A percentile compares a stretch with the other conserved stretches of the same genome.
These are phyloP conservation scores for Pseudococcus longispinus DNA, from an alignment of 2,888 invertebrate species.

Conservation along the genomic window DNA sequence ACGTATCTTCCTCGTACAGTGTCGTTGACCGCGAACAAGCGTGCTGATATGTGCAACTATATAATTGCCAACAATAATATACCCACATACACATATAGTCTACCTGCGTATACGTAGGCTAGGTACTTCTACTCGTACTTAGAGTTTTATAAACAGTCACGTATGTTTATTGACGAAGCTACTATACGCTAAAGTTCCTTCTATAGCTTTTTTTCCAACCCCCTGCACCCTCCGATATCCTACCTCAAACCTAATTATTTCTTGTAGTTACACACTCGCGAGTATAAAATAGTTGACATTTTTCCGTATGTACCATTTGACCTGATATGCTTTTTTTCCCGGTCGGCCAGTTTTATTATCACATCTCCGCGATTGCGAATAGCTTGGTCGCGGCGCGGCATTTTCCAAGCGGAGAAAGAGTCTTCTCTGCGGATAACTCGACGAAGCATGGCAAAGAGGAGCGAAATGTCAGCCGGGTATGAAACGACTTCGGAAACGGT, in stretches of 20 bases:
- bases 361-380: neutral
- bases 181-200: neutral
- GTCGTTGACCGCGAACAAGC: slow-evolving; percentile 40
- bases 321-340: neutral
- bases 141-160: slow-evolving; percentile 29
- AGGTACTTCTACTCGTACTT: too few relatives aligned
- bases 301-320: neutral
- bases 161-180: slow-evolving; percentile 44
- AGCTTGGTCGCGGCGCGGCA: neutral
- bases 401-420: neutral
- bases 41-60: slow-evolving; percentile 41
- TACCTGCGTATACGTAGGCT: neutral
- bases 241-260: slow-evolving; percentile 4
- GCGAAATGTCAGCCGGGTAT: neutral
- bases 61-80: slow-evolving; percentile 36
- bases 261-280: neutral
- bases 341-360: neutral
- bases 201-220: neutral
- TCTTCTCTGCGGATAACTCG: too few relatives aligned
- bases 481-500: neutral
- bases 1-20: slow-evolving; percentile 12
- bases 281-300: slow-evolving; percentile 39
- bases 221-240: neutral
- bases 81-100: neutral
- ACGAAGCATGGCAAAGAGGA: neutral